Base-by-base conservation (phyloP, 2,888 invertebrate species). In the Ectropis crepuscularia region DNA sequence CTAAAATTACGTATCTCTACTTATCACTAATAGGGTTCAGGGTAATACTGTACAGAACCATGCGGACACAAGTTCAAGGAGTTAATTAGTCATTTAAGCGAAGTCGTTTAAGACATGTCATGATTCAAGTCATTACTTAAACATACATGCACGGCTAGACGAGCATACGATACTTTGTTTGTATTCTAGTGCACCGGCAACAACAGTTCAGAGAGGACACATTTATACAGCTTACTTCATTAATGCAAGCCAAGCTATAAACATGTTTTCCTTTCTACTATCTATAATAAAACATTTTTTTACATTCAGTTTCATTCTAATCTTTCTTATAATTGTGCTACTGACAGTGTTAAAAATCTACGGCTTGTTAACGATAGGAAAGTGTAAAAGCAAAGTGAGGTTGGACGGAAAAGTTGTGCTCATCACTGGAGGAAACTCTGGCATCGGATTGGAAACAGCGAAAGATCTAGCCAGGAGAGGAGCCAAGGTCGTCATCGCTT, bases 391-490 rank as follows among this genome's bases (percentile, higher is more conserved):
- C 51, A 79, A 78, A 41, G 78, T 71, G 0, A 77, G 79, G 41
- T 67, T 92, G 1, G 65, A 84, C 2, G 94, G 94, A 43, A 96
- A 96, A 93, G 89, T 95, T 47, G 93, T 94, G 0, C 93, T 98
- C 45, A 90, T 98, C 6, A 97, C 97, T 0, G 98, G 97, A 6
- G 95, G 96, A 0, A 97, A 97, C 82, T 95, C 95, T 0, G 97
- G 98, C 2, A 96, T 98, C 63, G 97, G 98, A 1, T 94, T 95
- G 79, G 96, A 96, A 87, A 96, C 96, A 0, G 96, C 94, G 0
- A 88, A 89, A 62, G 95, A 95, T 72, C 85, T 98, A 67, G 97
- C 97, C 0, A 91, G 88, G 67, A 88, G 96, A 67, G 95, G 96
- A 5, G 97, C 96, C 0, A 95, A 93, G 77, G 86, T 93, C 28